Evolutionary conservation across 2,797 vertebrate species (phyloP).

Genomic region (Acanthurus leucopareius): DNA sequence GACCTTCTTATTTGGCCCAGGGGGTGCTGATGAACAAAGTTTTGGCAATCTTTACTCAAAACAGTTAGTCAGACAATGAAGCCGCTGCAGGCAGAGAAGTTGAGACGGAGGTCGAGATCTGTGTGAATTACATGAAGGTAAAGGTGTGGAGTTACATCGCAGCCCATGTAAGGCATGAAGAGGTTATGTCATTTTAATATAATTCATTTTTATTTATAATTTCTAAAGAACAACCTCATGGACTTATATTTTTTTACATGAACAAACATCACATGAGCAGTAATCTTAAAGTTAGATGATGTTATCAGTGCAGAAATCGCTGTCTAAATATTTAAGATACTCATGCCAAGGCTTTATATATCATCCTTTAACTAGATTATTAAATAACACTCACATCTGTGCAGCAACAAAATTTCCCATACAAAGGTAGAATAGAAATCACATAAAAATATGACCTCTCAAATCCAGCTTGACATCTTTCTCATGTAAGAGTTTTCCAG

Average conservation of each 20-base stretch:
- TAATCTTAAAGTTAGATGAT: not conserved
- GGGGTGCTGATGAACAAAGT: too few relatives aligned
- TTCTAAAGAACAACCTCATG: not conserved
- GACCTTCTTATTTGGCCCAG: too few relatives aligned
- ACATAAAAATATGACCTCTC: not conserved
- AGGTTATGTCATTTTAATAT: too few relatives aligned
- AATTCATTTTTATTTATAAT: too few relatives aligned
- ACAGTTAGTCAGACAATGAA: too few relatives aligned
- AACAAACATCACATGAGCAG: not conserved
- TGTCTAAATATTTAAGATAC: not conserved
- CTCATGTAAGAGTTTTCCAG: conserved; percentile 8
- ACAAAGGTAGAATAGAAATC: conserved; percentile 2
- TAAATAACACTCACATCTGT: not conserved
- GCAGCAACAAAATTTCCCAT: not conserved
- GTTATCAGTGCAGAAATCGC: not conserved
- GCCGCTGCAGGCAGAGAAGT: too few relatives aligned
- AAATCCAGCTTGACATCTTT: conserved; percentile 25
- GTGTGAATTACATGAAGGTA: too few relatives aligned
- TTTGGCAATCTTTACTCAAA: too few relatives aligned
- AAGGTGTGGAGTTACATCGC: too few relatives aligned
- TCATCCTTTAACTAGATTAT: not conserved
- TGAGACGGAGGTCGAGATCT: too few relatives aligned
- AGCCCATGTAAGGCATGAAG: too few relatives aligned
- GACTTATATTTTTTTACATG: not conserved
- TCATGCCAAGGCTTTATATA: not conserved